Base-by-base conservation (phyloP, 2,797 vertebrate genomes). In the Manis crassicaudata region DNA sequence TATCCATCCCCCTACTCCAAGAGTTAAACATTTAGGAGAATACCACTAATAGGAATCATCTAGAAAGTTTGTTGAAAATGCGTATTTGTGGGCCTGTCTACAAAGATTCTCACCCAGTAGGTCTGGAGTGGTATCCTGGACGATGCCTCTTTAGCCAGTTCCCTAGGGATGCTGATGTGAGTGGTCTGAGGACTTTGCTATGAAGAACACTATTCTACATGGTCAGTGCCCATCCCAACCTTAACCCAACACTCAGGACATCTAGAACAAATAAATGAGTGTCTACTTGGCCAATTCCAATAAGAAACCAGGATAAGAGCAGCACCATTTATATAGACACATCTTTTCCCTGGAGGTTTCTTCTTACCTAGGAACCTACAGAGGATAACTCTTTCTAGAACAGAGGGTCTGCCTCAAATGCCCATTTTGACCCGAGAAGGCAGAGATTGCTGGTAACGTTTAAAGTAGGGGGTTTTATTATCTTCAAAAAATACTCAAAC, bases 1-100 rank as follows among this genome's bases (percentile, higher is more conserved):
- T 63, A 32, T 75, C 5, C 58, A 43, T 62, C 17, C 7, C 11
- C 29, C 14, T 16, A 81, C 20, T 27, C 54, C 25, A 80, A 17
- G 6, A 77, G 12, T 43, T 89, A 75, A 95, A 94, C 70, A 85
- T 46, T 77, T 88, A 94, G 79, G 52, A 93, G 23, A 12, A 89
- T 58, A 76, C 1, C 35, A 50, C 17, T 40, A 25, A 73, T 29
- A 72, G 77, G 21, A 86, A 86, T 90, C 32, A 58, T 88, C 68
- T 63, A 40, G 11, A 92, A 50, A 82, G n/a, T 70, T 62, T 68
- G 35, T 73, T 79, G 40, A 88, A 92, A 83, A 56, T 63, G 87
- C 62, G 76, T 18, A 52, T 94, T 65, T 77, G 40, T 37, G 54
- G 50, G n/a, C 6, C 8, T 13, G 91, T 86, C 40, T 88, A 68